Conservation (phyloP, 2,113 vertebrate species). For the Plectropomus leopardus region DNA sequence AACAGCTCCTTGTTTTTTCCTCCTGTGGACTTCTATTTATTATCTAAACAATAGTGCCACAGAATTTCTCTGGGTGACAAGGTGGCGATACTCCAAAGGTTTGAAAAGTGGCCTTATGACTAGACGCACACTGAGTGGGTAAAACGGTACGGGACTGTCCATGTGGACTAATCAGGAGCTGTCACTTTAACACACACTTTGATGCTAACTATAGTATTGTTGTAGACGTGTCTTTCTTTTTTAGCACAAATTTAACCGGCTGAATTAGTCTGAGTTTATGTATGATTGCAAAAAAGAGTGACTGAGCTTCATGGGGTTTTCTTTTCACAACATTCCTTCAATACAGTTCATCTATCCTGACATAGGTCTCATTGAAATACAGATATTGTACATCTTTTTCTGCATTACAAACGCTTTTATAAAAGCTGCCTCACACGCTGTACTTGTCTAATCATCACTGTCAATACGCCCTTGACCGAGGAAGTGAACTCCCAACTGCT, state of each 20-base stretch:
- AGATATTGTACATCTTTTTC: neutral
- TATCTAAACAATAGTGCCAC: neutral
- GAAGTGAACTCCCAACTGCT: slow-evolving; percentile 12
- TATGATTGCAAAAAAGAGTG: neutral
- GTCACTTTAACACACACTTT: neutral
- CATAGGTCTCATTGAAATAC: neutral
- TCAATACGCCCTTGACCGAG: slow-evolving; percentile 42
- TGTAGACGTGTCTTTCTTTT: neutral
- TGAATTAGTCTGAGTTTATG: neutral
- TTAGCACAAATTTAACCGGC: neutral
- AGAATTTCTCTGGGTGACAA: slow-evolving; percentile 12
- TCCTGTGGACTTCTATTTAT: slow-evolving; percentile 33
- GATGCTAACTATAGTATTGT: neutral
- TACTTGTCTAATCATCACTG: slow-evolving; percentile 3
- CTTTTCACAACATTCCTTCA: neutral
- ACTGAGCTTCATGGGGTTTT: neutral
- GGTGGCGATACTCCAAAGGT: neutral
- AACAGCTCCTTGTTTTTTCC: slow-evolving; percentile 37
- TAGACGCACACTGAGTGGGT: neutral
- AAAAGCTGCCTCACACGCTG: slow-evolving; percentile 12
- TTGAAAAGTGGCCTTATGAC: neutral
- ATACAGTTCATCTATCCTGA: neutral
- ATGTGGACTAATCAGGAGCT: neutral
- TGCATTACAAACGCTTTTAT: neutral
- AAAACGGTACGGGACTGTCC: neutral